Conservation (phyloP, 2,113 vertebrate species). For the Glaucidium brasilianum region DNA sequence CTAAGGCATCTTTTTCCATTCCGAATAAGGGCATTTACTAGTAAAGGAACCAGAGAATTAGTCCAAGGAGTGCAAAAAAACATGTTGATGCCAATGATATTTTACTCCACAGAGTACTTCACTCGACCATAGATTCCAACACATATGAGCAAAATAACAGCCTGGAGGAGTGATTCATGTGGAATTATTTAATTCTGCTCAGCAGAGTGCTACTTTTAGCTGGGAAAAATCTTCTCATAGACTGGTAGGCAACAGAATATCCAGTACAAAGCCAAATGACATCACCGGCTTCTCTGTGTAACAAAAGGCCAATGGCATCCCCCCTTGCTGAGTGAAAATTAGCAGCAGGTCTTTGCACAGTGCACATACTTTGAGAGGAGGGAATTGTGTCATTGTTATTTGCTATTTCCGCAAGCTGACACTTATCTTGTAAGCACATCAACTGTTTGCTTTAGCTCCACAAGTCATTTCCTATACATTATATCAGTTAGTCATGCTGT, state of each 20-base stretch:
- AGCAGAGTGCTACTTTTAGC: conserved; percentile 71
- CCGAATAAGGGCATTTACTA: conserved; percentile 70
- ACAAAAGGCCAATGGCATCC: conserved; percentile 48
- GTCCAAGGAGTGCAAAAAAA: conserved; percentile 48
- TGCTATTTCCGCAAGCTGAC: conserved; percentile 47
- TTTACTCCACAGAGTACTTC: conserved; percentile 37
- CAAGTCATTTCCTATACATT: conserved; percentile 38
- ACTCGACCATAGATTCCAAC: conserved; percentile 33
- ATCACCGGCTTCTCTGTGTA: conserved; percentile 65
- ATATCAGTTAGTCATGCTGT: not conserved
- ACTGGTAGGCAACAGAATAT: conserved; percentile 55
- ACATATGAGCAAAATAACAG: conserved; percentile 45
- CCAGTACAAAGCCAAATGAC: conserved; percentile 71
- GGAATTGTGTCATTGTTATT: conserved; percentile 45
- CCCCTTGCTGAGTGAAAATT: conserved; percentile 58
- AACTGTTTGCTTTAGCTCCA: conserved; percentile 49
- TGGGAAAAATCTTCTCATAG: conserved; percentile 71
- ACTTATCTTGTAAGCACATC: conserved; percentile 56
- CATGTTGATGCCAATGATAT: conserved; percentile 29
- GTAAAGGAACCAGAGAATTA: conserved; percentile 53
- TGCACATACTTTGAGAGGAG: conserved; percentile 15
- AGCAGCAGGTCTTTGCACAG: conserved; percentile 51
- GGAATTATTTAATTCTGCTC: conserved; percentile 66
- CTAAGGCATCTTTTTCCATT: conserved; percentile 69
- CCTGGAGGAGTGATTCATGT: conserved; percentile 62